Evolutionary conservation across 2,113 vertebrate species (phyloP).

Genomic region (Muntiacus muntjak): DNA sequence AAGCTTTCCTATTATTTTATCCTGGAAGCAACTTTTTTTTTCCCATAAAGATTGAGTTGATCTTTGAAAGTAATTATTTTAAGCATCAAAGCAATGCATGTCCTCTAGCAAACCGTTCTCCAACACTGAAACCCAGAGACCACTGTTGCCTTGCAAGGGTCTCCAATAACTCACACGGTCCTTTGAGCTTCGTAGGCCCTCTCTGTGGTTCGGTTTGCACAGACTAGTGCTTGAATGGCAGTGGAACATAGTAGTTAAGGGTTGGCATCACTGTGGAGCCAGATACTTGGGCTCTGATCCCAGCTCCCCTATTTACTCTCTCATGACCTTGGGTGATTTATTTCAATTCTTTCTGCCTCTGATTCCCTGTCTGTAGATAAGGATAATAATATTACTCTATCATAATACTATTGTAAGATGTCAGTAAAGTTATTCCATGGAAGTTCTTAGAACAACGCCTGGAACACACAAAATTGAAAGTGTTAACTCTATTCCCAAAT

Average conservation of each 20-base stretch:
- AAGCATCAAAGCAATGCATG: neutral
- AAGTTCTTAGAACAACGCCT: neutral
- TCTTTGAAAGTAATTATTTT: conserved; percentile 1
- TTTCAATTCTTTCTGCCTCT: neutral
- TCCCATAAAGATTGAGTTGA: neutral
- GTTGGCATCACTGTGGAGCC: neutral
- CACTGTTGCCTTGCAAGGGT: neutral
- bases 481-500: neutral
- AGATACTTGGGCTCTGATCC: neutral
- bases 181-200: neutral
- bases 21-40: neutral
- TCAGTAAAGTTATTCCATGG: neutral
- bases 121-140: neutral
- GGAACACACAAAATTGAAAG: neutral
- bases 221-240: neutral
- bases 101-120: neutral
- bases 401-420: neutral
- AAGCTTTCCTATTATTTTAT: conserved; percentile 7
- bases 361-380: neutral
- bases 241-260: neutral
- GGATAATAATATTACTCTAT: neutral
- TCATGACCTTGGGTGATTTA: neutral
- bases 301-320: neutral
- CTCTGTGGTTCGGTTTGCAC: neutral
- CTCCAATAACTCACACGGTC: neutral